phyloP scores from a whole-genome alignment of 64 coral and sea anemone species.

The Porites lutea region DNA sequence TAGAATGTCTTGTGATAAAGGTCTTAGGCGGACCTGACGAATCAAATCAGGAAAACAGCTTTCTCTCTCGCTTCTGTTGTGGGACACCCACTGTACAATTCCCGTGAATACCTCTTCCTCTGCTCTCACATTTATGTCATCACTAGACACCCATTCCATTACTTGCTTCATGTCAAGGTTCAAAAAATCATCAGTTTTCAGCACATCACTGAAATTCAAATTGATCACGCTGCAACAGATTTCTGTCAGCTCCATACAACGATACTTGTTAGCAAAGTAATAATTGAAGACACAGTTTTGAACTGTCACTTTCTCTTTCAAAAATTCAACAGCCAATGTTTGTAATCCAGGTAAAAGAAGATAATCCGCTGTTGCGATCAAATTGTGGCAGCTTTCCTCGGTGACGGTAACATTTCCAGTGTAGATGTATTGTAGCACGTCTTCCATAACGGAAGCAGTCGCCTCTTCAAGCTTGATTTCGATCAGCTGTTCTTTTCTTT shows the following conservation, averaged over 20 bases:
- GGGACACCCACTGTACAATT: slow-evolving; percentile 11
- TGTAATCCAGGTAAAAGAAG: slow-evolving; percentile 20
- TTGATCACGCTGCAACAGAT: background rate
- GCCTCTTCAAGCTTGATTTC: slow-evolving; percentile 22
- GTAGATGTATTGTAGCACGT: background rate
- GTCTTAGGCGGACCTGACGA: background rate
- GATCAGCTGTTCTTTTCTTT: background rate
- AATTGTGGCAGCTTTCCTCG: slow-evolving; percentile 9
- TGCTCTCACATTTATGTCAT: background rate
- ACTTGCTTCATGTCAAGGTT: slow-evolving; percentile 2
- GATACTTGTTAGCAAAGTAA: slow-evolving; percentile 24
- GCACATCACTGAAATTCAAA: background rate
- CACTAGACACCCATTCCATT: slow-evolving; percentile 7
- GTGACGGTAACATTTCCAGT: slow-evolving; percentile 9
- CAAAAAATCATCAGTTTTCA: slow-evolving; percentile 26
- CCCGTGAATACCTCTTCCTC: slow-evolving; percentile 19
- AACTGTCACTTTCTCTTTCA: background rate
- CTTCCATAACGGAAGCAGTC: slow-evolving; percentile 8
- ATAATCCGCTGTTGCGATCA: slow-evolving; percentile 34
- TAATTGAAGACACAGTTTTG: slow-evolving; percentile 29
- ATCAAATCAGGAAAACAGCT: background rate
- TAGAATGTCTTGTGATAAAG: background rate
- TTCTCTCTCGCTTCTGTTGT: slow-evolving; percentile 33
- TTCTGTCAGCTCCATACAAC: background rate
- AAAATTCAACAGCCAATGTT: background rate